These are phyloP conservation scores for Xiphias gladius DNA, from an alignment of 2,113 vertebrate species.

Conservation along the genomic window DNA sequence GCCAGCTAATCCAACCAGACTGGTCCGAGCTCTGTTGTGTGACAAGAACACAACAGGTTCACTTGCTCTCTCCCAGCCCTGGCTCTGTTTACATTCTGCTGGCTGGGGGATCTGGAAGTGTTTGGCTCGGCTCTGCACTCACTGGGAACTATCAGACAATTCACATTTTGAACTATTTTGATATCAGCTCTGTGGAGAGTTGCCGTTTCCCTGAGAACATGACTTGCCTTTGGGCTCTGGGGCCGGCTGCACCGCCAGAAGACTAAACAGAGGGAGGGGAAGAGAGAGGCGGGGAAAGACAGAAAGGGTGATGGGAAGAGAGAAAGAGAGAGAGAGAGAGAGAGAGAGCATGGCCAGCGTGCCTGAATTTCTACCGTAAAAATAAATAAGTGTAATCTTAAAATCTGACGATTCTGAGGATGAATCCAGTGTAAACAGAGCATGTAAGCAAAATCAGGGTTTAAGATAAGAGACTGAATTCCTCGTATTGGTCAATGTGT, in stretches of 20 bases:
- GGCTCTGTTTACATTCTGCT: slow-evolving; percentile 82
- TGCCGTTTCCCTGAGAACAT: slow-evolving; percentile 83
- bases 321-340: slow-evolving; percentile 58
- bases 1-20: slow-evolving; percentile 24
- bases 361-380: slow-evolving; percentile 29
- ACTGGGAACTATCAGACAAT: slow-evolving; percentile 85
- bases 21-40: slow-evolving; percentile 9
- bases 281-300: slow-evolving; percentile 24
- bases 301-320: slow-evolving; percentile 41
- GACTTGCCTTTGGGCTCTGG: slow-evolving; percentile 80
- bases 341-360: slow-evolving; percentile 10
- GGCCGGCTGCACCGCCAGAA: slow-evolving; percentile 76
- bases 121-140: slow-evolving; percentile 75
- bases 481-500: not conserved
- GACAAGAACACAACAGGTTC: slow-evolving; percentile 75
- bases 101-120: slow-evolving; percentile 81
- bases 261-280: slow-evolving; percentile 80
- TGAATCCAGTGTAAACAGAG: slow-evolving; percentile 10
- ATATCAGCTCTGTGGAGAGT: slow-evolving; percentile 85
- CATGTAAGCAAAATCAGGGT: not conserved
- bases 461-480: slow-evolving; percentile 12
- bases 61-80: slow-evolving; percentile 40
- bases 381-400: slow-evolving; percentile 28
- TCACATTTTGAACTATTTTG: slow-evolving; percentile 84
- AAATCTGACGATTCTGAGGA: slow-evolving; percentile 3